Evolutionary conservation across 1,140 invertebrate genomes (phyloP).

Genomic region (Aricia agestis): DNA sequence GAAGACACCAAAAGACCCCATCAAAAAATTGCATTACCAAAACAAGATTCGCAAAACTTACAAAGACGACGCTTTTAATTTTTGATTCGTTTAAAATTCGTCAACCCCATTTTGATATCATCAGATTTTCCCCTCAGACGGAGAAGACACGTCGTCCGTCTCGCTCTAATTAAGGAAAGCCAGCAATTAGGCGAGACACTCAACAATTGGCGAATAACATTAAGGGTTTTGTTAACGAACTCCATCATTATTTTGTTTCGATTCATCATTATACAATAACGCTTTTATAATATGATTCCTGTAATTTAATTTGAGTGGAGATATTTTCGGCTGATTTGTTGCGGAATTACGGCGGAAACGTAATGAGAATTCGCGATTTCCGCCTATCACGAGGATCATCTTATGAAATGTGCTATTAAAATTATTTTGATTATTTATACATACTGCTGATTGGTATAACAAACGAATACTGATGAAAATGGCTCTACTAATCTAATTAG

Average conservation of each 20-base stretch:
- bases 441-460: no score
- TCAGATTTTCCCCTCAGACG: not conserved
- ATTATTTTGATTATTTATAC: no score
- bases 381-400: not conserved
- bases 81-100: constrained; percentile 1
- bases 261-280: constrained; percentile 1
- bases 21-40: not conserved
- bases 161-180: not conserved
- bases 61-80: not conserved
- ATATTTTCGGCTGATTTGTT: not conserved
- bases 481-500: no score
- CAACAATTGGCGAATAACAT: not conserved
- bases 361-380: not conserved
- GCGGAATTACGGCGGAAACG: not conserved
- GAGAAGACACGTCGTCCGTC: not conserved
- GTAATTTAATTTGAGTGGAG: constrained; percentile 3
- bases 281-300: not conserved
- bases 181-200: not conserved
- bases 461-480: no score
- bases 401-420: not conserved
- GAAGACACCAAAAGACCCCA: not conserved
- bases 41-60: not conserved
- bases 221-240: constrained; percentile 1
- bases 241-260: not conserved
- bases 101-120: not conserved